Base-by-base conservation (phyloP, 2,797 vertebrate genomes). In the Sebastes taczanowskii region DNA sequence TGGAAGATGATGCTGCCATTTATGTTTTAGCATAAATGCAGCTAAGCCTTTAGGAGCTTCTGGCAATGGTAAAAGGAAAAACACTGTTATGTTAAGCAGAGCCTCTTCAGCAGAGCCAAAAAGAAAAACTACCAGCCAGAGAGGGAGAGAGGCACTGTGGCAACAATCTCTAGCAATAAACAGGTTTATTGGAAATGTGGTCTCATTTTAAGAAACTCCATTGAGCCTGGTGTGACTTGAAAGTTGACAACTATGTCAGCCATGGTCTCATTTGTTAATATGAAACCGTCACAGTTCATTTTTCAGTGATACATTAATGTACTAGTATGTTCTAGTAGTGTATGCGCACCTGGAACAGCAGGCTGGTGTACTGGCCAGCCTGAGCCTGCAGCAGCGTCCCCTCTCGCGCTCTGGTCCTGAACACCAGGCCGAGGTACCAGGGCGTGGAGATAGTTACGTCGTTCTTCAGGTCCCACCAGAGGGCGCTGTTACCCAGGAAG, bases 391-490 rank as follows among this genome's bases (percentile, higher is more conserved):
- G 94, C 72, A 99, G 95, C 3, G 97, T 94, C 11, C 97, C 99
- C 0, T 98, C 96, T 2, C 79, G 89, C 2, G 96, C 95, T 76
- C 98, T 95, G 0, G 98, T 99, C 77, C 98, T 96, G 89, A 99
- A 99, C 0, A 97, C 96, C 88, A 99, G 94, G 11, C 98, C 98
- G 80, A 99, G 94, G 90, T 97, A 99, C 98, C 98, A 99, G 0
- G 99, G 99, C 13, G 97, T 96, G 2, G 97, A 98, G 86, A 99
- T 96, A 81, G 96, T 96, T 84, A 98, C 86, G 0, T 99, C 98
- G 4, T 95, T 97, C 93, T 97, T 99, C 83, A 99, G 97, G 92
- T 99, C 97, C 99, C 99, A 99, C 94, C 96, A 97, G 59, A 99
- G 95, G 67, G 96, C 95, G 16, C 98, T 96, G 73, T 97, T 98